These are phyloP conservation scores for Cydia strobilella DNA, from an alignment of 1,140 invertebrate genomes.

Conservation along the genomic window DNA sequence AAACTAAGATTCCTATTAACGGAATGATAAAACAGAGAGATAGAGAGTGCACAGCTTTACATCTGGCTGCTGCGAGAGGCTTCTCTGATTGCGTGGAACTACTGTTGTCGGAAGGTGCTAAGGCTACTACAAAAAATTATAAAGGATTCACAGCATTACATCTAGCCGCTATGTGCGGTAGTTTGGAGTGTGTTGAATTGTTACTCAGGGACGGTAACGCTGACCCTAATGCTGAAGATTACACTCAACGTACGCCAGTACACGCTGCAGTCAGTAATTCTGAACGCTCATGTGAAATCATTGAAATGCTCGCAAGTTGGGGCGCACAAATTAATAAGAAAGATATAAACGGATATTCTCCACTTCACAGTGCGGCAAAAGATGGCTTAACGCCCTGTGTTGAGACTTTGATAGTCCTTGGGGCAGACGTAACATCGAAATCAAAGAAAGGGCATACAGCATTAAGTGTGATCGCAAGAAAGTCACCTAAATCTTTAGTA, in stretches of 20 bases:
- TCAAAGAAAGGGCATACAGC: slow-evolving; percentile 82
- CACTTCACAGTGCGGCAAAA: slow-evolving; percentile 85
- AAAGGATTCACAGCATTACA: slow-evolving; percentile 82
- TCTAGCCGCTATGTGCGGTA: slow-evolving; percentile 82
- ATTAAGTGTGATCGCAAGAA: slow-evolving; percentile 82
- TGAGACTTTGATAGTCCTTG: slow-evolving; percentile 82
- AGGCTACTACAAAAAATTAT: slow-evolving; percentile 80
- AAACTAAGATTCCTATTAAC: slow-evolving; percentile 74
- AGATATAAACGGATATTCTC: slow-evolving; percentile 85
- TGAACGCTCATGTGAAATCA: slow-evolving; percentile 77
- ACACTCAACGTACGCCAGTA: slow-evolving; percentile 81
- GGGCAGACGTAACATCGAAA: slow-evolving; percentile 83
- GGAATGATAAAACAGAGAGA: slow-evolving; percentile 71
- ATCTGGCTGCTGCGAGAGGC: slow-evolving; percentile 85
- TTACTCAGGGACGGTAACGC: slow-evolving; percentile 78
- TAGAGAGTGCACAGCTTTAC: slow-evolving; percentile 84
- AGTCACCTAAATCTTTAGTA: slow-evolving; percentile 81
- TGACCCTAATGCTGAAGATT: slow-evolving; percentile 81
- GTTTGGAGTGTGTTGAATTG: slow-evolving; percentile 79
- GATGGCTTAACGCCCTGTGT: slow-evolving; percentile 83
- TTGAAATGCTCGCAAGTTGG: slow-evolving; percentile 80
- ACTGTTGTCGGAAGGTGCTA: slow-evolving; percentile 82
- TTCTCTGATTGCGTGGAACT: slow-evolving; percentile 81
- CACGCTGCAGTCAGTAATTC: slow-evolving; percentile 82
- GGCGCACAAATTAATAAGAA: slow-evolving; percentile 80